phyloP scores from a whole-genome alignment of 2,888 invertebrate genomes.

The Colletes collaris region DNA sequence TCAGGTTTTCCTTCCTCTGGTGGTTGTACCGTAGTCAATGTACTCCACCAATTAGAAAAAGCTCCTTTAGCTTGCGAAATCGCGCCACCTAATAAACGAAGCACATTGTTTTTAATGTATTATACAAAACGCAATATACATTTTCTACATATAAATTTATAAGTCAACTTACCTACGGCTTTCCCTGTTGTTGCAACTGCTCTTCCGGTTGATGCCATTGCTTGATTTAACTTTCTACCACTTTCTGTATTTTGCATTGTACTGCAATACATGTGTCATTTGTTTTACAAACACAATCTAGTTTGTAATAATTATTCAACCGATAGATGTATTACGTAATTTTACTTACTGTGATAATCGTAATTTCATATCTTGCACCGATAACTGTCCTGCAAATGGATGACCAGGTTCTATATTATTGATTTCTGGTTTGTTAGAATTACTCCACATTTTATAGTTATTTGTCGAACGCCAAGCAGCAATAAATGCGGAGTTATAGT shows the following conservation, averaged over 20 bases:
- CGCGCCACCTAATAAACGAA: constrained; percentile 87
- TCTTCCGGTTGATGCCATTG: constrained; percentile 94
- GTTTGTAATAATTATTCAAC: background rate
- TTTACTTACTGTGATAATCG: constrained; percentile 92
- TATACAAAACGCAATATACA: constrained; percentile 1
- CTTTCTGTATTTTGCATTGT: constrained; percentile 97
- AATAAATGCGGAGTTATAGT: constrained; percentile 94
- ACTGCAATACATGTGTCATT: constrained; percentile 83
- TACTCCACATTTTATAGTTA: constrained; percentile 93
- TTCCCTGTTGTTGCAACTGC: constrained; percentile 92
- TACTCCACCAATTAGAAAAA: constrained; percentile 94
- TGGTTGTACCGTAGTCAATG: constrained; percentile 86
- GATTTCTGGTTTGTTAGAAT: constrained; percentile 82
- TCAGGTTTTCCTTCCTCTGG: constrained; percentile 71
- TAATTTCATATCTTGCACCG: constrained; percentile 96
- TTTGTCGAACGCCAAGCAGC: constrained; percentile 93
- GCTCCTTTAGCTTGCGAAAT: constrained; percentile 95
- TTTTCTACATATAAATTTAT: constrained; percentile 3
- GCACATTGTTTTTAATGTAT: background rate
- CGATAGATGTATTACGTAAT: constrained; percentile 1
- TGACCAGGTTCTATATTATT: constrained; percentile 88
- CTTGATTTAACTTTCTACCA: constrained; percentile 96
- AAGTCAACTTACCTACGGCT: constrained; percentile 86
- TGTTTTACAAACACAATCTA: background rate
- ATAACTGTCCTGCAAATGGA: constrained; percentile 97